A percentile compares a stretch with the other conserved stretches of the same genome.
phyloP scores from a whole-genome alignment of 2,113 vertebrate species.

The Cygnus buccinator region DNA sequence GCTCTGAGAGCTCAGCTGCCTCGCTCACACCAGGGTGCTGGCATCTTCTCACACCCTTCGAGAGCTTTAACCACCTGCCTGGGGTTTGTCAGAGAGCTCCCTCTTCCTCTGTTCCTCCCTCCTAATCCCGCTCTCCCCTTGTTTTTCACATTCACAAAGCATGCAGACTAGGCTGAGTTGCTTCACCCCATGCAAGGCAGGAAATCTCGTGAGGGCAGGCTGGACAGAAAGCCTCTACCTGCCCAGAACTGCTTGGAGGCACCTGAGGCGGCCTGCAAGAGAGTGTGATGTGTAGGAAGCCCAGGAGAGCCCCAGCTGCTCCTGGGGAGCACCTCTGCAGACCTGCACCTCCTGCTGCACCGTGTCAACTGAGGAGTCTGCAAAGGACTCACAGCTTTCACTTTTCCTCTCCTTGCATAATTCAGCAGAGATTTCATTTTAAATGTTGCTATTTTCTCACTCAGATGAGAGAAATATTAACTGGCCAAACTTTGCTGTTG shows the following conservation, averaged over 20 bases:
- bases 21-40: rapidly evolving
- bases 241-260: background rate
- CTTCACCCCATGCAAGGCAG: background rate
- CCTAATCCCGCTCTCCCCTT: background rate
- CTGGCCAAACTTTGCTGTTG: slow-evolving; percentile 39
- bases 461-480: slow-evolving; percentile 61
- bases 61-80: background rate
- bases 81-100: rapidly evolving
- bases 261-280: background rate
- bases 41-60: rapidly evolving
- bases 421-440: background rate
- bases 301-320: rapidly evolving
- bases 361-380: rapidly evolving
- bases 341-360: background rate
- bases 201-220: background rate
- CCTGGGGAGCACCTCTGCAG: background rate
- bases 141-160: background rate
- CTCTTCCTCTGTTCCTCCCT: background rate
- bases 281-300: background rate
- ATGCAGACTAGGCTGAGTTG: background rate
- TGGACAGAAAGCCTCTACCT: background rate
- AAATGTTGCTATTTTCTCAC: slow-evolving; percentile 46
- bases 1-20: rapidly evolving
- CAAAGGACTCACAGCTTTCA: background rate
- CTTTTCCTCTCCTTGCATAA: background rate